Percentiles rank a stretch among this genome's conserved stretches.
phyloP scores from a whole-genome alignment of 1,140 invertebrate species.

The Notospermus geniculatus region DNA sequence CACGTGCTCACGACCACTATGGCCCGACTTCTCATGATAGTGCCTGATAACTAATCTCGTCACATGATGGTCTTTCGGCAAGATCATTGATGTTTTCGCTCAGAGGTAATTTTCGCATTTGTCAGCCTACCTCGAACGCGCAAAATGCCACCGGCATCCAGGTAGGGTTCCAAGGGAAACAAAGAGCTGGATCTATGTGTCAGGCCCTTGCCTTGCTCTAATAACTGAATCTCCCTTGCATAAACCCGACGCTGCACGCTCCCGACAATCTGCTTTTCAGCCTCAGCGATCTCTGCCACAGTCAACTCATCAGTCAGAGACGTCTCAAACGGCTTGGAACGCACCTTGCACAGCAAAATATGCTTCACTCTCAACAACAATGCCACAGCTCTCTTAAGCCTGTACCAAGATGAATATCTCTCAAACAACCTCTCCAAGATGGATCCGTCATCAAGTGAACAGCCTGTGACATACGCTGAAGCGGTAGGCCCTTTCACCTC shows the following conservation, averaged over 20 bases:
- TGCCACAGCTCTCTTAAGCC: too few species aligned
- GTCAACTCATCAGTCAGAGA: background rate
- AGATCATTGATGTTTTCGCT: constrained; percentile 7
- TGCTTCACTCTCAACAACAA: too few species aligned
- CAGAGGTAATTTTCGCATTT: background rate
- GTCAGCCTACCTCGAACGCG: background rate
- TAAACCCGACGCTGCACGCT: background rate
- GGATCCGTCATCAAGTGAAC: too few species aligned
- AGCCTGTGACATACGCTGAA: too few species aligned
- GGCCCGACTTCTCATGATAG: background rate
- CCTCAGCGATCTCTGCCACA: background rate
- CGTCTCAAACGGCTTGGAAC: too few species aligned
- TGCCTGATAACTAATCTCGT: background rate
- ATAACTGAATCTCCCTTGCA: background rate
- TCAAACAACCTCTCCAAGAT: too few species aligned
- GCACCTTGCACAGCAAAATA: too few species aligned
- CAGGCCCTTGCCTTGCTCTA: background rate
- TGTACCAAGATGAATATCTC: too few species aligned
- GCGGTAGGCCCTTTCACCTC: too few species aligned
- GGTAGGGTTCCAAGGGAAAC: background rate
- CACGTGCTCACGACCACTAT: background rate
- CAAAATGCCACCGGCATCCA: background rate
- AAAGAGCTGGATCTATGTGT: background rate
- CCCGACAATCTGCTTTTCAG: background rate
- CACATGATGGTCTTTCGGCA: constrained; percentile 2